Conservation (phyloP, 2,113 vertebrate genomes). For the Cryptotis parvus region DNA sequence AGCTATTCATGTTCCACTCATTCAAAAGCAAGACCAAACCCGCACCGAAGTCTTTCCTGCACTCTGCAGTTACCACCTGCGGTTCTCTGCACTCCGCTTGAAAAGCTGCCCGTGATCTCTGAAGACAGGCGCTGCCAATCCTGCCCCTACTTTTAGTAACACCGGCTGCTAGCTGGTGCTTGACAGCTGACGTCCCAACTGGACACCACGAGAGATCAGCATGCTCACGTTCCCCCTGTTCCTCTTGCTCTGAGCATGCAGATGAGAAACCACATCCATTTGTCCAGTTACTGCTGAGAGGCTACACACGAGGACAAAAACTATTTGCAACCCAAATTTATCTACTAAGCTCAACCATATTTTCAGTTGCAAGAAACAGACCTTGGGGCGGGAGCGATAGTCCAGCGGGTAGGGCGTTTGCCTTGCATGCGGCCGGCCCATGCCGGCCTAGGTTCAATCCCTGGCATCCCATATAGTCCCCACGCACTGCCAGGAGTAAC, state of each 20-base stretch:
- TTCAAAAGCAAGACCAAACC: neutral
- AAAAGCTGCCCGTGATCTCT: neutral
- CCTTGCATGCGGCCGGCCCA: too few relatives aligned
- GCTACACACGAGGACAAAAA: neutral
- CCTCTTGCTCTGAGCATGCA: neutral
- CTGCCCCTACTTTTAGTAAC: neutral
- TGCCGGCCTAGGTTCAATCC: too few relatives aligned
- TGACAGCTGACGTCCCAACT: neutral
- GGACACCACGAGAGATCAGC: neutral
- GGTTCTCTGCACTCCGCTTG: neutral
- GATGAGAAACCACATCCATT: neutral
- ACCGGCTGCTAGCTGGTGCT: neutral
- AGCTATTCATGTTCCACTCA: neutral
- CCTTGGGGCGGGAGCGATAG: too few relatives aligned
- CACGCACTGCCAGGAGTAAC: too few relatives aligned
- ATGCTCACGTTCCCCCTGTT: constrained; percentile 24
- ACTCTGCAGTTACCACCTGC: neutral
- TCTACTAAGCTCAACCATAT: neutral
- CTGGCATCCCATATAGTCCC: too few relatives aligned
- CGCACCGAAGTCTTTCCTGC: neutral
- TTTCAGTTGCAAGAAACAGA: neutral
- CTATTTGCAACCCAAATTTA: neutral
- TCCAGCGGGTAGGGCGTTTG: too few relatives aligned
- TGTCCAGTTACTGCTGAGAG: neutral
- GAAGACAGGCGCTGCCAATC: neutral